These are phyloP conservation scores for Gortyna flavago DNA, from an alignment of 2,888 invertebrate species.

Conservation along the genomic window DNA sequence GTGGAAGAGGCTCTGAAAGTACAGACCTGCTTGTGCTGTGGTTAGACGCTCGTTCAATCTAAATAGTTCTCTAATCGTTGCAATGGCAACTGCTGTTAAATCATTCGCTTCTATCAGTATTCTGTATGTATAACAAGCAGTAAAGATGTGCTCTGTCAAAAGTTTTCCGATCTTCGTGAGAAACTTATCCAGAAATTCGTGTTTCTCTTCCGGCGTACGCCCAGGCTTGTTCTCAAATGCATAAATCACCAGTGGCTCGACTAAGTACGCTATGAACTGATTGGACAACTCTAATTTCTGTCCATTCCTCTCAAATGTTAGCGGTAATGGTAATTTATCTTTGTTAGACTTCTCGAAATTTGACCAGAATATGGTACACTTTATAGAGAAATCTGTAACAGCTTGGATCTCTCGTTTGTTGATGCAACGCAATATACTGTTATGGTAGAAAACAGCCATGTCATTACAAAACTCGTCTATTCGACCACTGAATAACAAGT, in stretches of 20 bases:
- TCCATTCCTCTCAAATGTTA: constrained; percentile 71
- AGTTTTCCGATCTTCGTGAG: constrained; percentile 57
- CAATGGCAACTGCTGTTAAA: constrained; percentile 57
- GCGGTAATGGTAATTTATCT: constrained; percentile 48
- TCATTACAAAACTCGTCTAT: constrained; percentile 66
- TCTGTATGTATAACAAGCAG: constrained; percentile 62
- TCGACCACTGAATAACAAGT: constrained; percentile 39
- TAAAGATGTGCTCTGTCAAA: constrained; percentile 68
- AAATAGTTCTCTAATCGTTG: constrained; percentile 66
- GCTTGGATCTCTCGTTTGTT: constrained; percentile 64
- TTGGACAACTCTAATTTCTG: constrained; percentile 66
- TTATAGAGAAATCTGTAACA: constrained; percentile 66
- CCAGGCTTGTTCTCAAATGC: constrained; percentile 31
- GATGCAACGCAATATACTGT: constrained; percentile 56
- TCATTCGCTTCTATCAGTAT: constrained; percentile 56
- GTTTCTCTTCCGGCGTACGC: constrained; percentile 13
- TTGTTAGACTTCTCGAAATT: constrained; percentile 62
- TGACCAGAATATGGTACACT: constrained; percentile 68
- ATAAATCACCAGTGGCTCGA: constrained; percentile 66
- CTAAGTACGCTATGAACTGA: constrained; percentile 68
- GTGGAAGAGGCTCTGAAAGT: constrained; percentile 72
- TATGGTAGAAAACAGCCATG: constrained; percentile 62
- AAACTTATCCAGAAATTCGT: constrained; percentile 57
- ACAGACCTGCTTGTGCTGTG: constrained; percentile 68
- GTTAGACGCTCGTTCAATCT: constrained; percentile 68